Evolutionary conservation across 2,797 vertebrate genomes (phyloP).

Genomic region (Xiphorhynchus erythropygius): DNA sequence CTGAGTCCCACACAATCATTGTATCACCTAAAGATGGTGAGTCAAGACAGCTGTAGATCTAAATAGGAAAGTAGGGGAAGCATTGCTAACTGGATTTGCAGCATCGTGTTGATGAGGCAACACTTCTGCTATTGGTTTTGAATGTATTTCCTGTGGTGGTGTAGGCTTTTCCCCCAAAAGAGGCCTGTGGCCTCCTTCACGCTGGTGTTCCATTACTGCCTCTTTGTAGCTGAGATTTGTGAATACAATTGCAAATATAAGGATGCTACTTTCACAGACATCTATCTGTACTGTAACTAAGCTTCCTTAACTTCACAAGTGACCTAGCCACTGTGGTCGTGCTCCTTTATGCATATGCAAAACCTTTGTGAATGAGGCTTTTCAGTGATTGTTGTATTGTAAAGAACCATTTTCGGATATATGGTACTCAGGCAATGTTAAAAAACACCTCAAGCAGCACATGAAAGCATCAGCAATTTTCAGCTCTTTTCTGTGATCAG

Average conservation of each 20-base stretch:
- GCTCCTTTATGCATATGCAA: neutral
- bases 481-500: neutral
- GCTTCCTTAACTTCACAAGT: neutral
- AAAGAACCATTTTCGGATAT: neutral
- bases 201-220: neutral
- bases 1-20: neutral
- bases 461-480: conserved; percentile 21
- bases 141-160: neutral
- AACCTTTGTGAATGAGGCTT: neutral
- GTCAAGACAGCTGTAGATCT: neutral
- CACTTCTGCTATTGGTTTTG: neutral
- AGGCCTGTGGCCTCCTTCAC: neutral
- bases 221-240: neutral
- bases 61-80: neutral
- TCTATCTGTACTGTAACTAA: neutral
- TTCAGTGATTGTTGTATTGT: neutral
- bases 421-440: neutral
- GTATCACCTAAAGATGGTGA: neutral
- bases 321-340: neutral
- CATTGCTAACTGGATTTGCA: neutral
- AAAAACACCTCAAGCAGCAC: neutral
- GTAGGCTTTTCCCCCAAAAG: neutral
- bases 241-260: neutral
- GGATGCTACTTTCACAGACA: neutral
- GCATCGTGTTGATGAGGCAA: neutral